Base-by-base conservation (phyloP, 2,797 vertebrate genomes). In the Eremophila alpestris region DNA sequence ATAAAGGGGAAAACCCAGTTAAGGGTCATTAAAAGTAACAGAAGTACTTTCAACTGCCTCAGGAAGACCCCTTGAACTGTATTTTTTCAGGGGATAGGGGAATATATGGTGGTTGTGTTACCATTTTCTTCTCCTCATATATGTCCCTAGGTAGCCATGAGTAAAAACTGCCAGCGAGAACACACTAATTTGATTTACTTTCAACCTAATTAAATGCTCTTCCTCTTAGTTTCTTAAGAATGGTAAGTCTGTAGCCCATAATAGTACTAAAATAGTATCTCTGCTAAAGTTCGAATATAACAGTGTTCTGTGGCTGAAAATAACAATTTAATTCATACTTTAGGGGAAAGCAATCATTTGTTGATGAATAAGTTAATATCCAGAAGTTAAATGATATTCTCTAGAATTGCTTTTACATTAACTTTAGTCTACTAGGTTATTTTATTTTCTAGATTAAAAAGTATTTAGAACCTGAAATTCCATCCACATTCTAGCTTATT, bases 391-490 rank as follows among this genome's bases (percentile, higher is more conserved):
- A 68, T 2, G 18, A 23, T 38, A 26, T 65, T 81, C 18, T 76
- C 32, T 69, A 69, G 27, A 77, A 85, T 46, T 1, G 5, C 4
- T 75, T 81, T 32, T 48, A 58, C 20, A 69, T 38, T 34, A 49
- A 34, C 16, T 75, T 48, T 16, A 83, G 4, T 15, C 6, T 81
- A 24, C 5, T 46, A 27, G 9, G 3, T 24, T 64, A 64, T 79
- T 93, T 86, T 56, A 40, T 87, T 94, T 93, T 87, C 38, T 58
- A 64, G 16, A 80, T 48, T 52, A 7, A 82, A 58, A 71, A 30
- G 5, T 69, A 59, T 16, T 6, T 24, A 34, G 7, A 36, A 48
- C 12, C 26, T 83, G n/a, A 78, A 91, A 88, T 65, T 88, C 23
- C 69, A 29, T 13, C 30, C 16, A 7, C 1, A 0, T 55, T 64